phyloP scores from a whole-genome alignment of 2,888 invertebrate genomes.

The Masnerella sp. region DNA sequence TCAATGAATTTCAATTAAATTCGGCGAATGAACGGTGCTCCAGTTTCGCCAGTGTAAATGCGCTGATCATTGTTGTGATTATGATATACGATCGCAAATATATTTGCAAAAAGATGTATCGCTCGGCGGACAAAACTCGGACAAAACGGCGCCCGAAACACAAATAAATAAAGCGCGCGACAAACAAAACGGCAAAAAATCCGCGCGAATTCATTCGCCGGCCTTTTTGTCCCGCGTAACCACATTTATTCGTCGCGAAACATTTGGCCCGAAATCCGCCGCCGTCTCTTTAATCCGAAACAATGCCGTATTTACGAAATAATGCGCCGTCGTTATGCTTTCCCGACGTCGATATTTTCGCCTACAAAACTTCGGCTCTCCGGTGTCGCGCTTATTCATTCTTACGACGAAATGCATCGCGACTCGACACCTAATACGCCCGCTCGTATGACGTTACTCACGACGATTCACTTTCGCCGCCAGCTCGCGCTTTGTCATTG shows the following conservation, averaged over 20 bases:
- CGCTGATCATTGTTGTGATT: constrained; percentile 4
- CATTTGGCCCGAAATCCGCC: constrained; percentile 44
- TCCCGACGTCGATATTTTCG: constrained; percentile 35
- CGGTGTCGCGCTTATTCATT: constrained; percentile 36
- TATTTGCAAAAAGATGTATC: constrained; percentile 12
- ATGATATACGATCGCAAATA: neutral
- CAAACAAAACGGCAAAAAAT: constrained; percentile 25
- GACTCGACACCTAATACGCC: constrained; percentile 33
- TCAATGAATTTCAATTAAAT: constrained; percentile 37
- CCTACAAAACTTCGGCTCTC: constrained; percentile 16
- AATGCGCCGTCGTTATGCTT: constrained; percentile 27
- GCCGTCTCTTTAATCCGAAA: constrained; percentile 35
- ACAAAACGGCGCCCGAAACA: neutral
- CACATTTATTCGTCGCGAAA: constrained; percentile 37
- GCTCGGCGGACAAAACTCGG: constrained; percentile 15
- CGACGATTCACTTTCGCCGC: constrained; percentile 35
- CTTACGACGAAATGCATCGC: constrained; percentile 13
- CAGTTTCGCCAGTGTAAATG: constrained; percentile 24
- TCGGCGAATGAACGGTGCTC: constrained; percentile 18
- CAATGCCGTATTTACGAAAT: constrained; percentile 43
- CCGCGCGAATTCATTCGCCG: constrained; percentile 35
- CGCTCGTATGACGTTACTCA: constrained; percentile 15
- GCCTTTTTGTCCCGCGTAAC: constrained; percentile 39
- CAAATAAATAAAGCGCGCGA: constrained; percentile 5
- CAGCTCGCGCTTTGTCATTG: constrained; percentile 19